Evolutionary conservation across 2,797 vertebrate species (phyloP).

Genomic region (Gadopsis bispinosus): DNA sequence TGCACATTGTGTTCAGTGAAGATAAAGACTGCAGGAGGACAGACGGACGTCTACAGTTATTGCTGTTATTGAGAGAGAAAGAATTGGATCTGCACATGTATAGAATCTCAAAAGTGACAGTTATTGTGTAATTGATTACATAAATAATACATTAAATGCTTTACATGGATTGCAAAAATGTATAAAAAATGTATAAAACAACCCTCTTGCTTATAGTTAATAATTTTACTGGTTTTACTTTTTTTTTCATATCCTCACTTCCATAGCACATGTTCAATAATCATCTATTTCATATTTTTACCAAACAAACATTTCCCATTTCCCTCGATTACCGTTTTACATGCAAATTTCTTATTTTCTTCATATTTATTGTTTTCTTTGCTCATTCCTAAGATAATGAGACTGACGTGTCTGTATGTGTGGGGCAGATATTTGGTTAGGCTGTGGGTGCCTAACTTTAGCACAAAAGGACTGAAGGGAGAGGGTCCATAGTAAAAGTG

Average conservation of each 20-base stretch:
- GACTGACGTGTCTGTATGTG: too few relatives aligned
- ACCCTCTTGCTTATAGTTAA: background rate
- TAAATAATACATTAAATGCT: background rate
- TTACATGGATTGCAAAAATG: background rate
- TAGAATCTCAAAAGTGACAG: background rate
- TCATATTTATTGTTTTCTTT: background rate
- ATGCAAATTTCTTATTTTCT: background rate
- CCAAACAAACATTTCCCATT: background rate
- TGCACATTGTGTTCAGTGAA: constrained; percentile 6
- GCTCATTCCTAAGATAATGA: background rate
- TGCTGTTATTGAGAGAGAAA: background rate
- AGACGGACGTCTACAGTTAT: constrained; percentile 30
- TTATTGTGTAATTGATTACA: background rate
- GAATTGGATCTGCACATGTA: background rate
- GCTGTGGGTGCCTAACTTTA: too few relatives aligned
- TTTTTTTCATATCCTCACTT: background rate
- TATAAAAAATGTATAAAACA: too few relatives aligned
- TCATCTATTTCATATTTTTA: background rate
- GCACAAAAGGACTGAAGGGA: too few relatives aligned
- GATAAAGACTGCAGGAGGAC: constrained; percentile 44
- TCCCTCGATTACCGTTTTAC: background rate
- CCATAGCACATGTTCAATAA: background rate
- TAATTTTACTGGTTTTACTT: background rate
- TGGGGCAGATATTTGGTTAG: too few relatives aligned
- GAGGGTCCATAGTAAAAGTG: too few relatives aligned